Conservation (phyloP, 2,797 vertebrate species). For the Pogonophryne albipinna region DNA sequence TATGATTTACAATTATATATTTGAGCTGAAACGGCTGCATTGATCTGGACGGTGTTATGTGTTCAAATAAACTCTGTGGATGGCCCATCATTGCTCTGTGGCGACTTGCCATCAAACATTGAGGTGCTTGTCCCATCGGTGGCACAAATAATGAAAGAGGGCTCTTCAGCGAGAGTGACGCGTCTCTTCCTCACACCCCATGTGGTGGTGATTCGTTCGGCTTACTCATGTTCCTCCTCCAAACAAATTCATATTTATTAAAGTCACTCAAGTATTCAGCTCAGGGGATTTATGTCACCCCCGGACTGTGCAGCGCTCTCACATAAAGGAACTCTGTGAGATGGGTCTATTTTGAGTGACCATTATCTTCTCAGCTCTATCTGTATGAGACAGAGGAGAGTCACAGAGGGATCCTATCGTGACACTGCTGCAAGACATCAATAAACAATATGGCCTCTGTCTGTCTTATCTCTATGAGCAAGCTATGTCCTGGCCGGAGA, state of each 20-base stretch:
- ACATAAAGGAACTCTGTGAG: conserved; percentile 68
- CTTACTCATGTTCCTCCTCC: conserved; percentile 77
- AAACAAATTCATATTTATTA: conserved; percentile 78
- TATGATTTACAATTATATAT: conserved; percentile 43
- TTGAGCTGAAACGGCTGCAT: conserved; percentile 57
- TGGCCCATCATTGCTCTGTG: conserved; percentile 7
- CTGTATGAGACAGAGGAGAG: conserved; percentile 61
- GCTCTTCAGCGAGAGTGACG: conserved; percentile 64
- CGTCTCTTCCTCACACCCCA: conserved; percentile 68
- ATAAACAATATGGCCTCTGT: conserved; percentile 74
- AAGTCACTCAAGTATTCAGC: conserved; percentile 62
- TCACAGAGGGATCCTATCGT: conserved; percentile 60
- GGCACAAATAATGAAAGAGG: conserved; percentile 59
- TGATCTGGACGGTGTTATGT: conserved; percentile 23
- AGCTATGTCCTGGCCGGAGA: conserved; percentile 31
- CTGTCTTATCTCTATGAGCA: conserved; percentile 38
- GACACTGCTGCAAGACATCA: conserved; percentile 56
- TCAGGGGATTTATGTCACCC: conserved; percentile 46
- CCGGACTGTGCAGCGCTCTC: conserved; percentile 36
- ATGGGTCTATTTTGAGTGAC: conserved; percentile 70
- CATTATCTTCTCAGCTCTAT: conserved; percentile 70
- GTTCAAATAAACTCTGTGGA: conserved; percentile 41
- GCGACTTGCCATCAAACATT: conserved; percentile 49
- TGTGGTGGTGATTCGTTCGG: conserved; percentile 68
- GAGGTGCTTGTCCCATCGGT: conserved; percentile 27